phyloP scores from a whole-genome alignment of 2,888 invertebrate genomes.

The Metopia argyrocephala region DNA sequence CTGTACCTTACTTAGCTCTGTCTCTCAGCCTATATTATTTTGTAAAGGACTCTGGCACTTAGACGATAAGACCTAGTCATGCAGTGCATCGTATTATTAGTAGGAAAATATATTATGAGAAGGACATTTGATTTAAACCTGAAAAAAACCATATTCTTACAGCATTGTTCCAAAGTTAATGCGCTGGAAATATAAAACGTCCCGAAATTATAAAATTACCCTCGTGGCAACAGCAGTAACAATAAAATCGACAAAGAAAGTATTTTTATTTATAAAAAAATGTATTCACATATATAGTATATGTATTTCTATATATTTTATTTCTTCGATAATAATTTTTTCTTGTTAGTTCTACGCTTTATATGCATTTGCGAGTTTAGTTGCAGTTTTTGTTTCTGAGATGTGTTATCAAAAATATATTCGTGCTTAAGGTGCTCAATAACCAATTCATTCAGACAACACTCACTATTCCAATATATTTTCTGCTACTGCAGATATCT shows the following conservation, averaged over 20 bases:
- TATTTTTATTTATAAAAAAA: not conserved
- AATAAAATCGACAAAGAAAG: not conserved
- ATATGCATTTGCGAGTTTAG: not conserved
- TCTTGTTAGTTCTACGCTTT: not conserved
- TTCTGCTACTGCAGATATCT: conserved; percentile 35
- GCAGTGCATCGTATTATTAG: too few relatives aligned
- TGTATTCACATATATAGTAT: too few relatives aligned
- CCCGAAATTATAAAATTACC: not conserved
- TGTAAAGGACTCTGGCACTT: too few relatives aligned
- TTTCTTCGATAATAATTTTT: not conserved
- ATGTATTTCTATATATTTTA: too few relatives aligned
- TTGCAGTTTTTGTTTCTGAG: not conserved
- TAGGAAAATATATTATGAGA: too few relatives aligned
- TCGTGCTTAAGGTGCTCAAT: conserved; percentile 67
- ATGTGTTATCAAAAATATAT: conserved; percentile 54
- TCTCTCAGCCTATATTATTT: too few relatives aligned
- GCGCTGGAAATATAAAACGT: too few relatives aligned
- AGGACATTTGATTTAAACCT: too few relatives aligned
- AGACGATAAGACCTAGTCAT: too few relatives aligned
- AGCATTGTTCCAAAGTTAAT: too few relatives aligned
- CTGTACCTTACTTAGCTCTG: too few relatives aligned
- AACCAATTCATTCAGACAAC: conserved; percentile 68
- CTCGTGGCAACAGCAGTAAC: not conserved
- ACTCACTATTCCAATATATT: conserved; percentile 63
- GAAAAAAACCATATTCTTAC: too few relatives aligned